Base-by-base conservation (phyloP, 2,113 vertebrate genomes). In the Fregetta grallaria region DNA sequence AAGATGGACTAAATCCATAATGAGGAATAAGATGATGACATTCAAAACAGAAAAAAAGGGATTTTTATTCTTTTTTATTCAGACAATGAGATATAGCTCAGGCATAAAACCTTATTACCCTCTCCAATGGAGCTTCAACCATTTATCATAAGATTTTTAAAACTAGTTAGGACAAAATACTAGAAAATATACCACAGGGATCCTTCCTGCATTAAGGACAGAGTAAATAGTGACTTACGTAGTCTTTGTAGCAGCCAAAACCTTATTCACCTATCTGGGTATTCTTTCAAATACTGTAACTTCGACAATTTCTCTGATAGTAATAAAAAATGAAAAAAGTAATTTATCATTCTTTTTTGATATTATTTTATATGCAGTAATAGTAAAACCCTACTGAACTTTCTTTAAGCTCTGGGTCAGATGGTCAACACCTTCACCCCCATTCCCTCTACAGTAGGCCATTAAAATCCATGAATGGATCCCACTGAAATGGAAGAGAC, bases 81-180 rank as follows among this genome's bases (percentile, higher is more conserved):
- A 88, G 70, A 86, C 62, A 95, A 76, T 76, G 75, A 94, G 71
- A 90, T 76, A 88, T n/a, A 86, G 49, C 47, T 88, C 53, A 94
- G 36, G 45, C 63, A 53, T 80, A 90, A 96, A 85, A 96, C 40
- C 90, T 92, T 76, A 93, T 88, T 94, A 90, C 27, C 4, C 38
- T 91, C 42, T 88, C 62, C 13, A 82, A 34, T 53, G 50, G 38
- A 86, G 42, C 32, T 88, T 94, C 75, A 88, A 72, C 7, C 52
- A 96, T 93, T 94, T 85, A 72, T 94, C 74, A 73, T 45, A 75
- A 53, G 77, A 80, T 68, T 94, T 90, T 90, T 13, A 73, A 95
- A 96, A 86, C 75, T 67, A 86, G 50, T 93, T 93, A 85, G 45
- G 29, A 80, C 45, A 88, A 83, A 90, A 90, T 73, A 73, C 34